Base-by-base conservation (phyloP, 2,113 vertebrate species). In the Lampris incognitus region DNA sequence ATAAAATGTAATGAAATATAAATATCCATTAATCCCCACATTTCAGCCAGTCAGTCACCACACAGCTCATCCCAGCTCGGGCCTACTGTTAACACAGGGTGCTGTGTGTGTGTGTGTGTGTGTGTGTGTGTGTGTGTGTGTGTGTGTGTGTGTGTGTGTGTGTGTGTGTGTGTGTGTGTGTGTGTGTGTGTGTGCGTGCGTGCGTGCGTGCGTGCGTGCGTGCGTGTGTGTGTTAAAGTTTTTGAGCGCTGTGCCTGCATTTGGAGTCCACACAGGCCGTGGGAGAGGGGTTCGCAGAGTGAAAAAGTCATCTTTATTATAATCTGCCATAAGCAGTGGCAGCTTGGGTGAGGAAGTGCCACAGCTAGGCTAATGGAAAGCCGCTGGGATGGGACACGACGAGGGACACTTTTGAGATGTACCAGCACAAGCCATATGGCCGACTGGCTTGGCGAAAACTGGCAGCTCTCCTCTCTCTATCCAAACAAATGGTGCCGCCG, bases 1-100 rank as follows among this genome's bases (percentile, higher is more conserved):
- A 95, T 95, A 94, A 96, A 96, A 96, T 95, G 95, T 97, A 96
- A 98, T 98, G 95, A 97, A 98, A 98, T 97, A 97, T 97, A 98
- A 99, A 98, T 98, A 96, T 95, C 95, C 96, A 98, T 99, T 97
- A 97, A 97, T 97, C 95, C 95, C 96, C 94, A 90, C 93, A 94
- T 96, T 96, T 97, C 95, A 95, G 92, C 93, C 95, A 95, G 95
- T 96, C 95, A 95, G 94, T 96, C 95, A 96, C 87, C 89, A 50
- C 88, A 42, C 68, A 86, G 68, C 64, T 48, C 64, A 3, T 83
- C 83, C 83, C 77, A 85, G 93, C 90, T 94, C 87, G 90, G 92
- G 94, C 94, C 96, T 94, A 95, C 95, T 96, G 95, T 92, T 96
- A 87, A 80, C 68, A 55, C 46, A 40, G 3, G 73, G 76, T 73